Percentiles rank a stretch among this genome's conserved stretches.
phyloP scores from a whole-genome alignment of 2,797 vertebrate genomes.

The Lagocephalus sceleratus region DNA sequence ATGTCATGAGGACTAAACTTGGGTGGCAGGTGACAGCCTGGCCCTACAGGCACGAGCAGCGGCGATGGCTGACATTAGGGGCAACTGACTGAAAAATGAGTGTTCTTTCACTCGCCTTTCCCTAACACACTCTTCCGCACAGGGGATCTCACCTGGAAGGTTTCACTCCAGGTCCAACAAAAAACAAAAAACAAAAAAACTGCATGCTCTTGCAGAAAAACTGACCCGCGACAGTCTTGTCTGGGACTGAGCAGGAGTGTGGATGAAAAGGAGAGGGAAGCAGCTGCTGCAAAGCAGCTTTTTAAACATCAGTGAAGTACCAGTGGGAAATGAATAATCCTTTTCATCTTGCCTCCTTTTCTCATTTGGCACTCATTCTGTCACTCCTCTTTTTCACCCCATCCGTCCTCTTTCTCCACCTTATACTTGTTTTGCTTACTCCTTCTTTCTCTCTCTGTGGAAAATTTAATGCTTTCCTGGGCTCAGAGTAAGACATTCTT shows the following conservation, averaged over 20 bases:
- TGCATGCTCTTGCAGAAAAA: constrained; percentile 38
- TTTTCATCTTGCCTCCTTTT: constrained; percentile 68
- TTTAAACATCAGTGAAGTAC: constrained; percentile 65
- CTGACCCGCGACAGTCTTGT: constrained; percentile 45
- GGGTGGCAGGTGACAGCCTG: constrained; percentile 49
- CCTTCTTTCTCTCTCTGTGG: constrained; percentile 64
- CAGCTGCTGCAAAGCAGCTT: constrained; percentile 59
- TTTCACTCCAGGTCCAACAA: constrained; percentile 44
- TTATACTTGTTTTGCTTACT: constrained; percentile 53
- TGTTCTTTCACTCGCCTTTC: constrained; percentile 15
- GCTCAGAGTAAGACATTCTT: constrained; percentile 72
- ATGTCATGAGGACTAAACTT: constrained; percentile 30
- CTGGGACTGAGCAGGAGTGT: constrained; percentile 48
- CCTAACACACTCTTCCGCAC: constrained; percentile 16
- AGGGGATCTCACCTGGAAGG: constrained; percentile 43
- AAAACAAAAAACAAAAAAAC: constrained; percentile 47
- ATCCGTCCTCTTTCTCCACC: constrained; percentile 62
- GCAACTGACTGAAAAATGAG: constrained; percentile 16
- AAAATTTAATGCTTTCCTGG: constrained; percentile 78
- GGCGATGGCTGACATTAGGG: constrained; percentile 29
- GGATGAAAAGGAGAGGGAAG: constrained; percentile 59
- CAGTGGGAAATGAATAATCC: constrained; percentile 57
- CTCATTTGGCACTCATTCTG: constrained; percentile 69
- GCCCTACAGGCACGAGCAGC: constrained; percentile 25
- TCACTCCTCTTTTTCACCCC: constrained; percentile 54